Percentiles rank a stretch among this genome's conserved stretches.
Evolutionary conservation across 2,888 invertebrate genomes (phyloP).

Genomic region (Meiosimyza platycephala): DNA sequence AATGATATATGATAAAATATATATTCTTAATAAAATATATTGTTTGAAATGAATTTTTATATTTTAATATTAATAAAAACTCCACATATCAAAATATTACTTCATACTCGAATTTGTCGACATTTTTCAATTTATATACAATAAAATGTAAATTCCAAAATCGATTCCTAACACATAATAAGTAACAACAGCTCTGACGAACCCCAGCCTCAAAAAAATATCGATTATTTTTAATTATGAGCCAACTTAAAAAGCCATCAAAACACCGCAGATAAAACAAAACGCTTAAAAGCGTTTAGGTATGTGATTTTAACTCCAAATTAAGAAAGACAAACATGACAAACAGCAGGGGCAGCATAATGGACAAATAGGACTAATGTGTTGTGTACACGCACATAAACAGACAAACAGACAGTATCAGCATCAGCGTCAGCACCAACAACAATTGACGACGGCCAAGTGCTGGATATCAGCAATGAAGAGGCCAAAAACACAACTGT

Average conservation of each 20-base stretch:
- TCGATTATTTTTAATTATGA: conserved; percentile 23
- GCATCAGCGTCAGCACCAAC: neutral
- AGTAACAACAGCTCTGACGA: no score
- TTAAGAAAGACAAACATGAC: conserved; percentile 24
- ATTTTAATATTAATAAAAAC: no score
- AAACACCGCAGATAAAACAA: conserved; percentile 1
- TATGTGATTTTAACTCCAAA: conserved; percentile 28
- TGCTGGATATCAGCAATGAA: neutral
- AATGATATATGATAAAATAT: no score
- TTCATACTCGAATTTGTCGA: no score
- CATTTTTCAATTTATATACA: no score
- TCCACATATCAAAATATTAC: no score
- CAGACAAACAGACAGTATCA: neutral
- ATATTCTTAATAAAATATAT: no score
- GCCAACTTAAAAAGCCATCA: conserved; percentile 12
- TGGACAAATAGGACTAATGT: conserved; percentile 32
- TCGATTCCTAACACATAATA: no score
- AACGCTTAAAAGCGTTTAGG: conserved; percentile 19
- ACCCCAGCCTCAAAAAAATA: neutral
- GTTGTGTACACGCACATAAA: conserved; percentile 21
- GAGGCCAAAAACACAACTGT: conserved; percentile 5
- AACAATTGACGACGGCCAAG: neutral
- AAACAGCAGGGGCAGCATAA: conserved; percentile 19
- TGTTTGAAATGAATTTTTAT: no score
- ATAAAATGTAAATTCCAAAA: no score